phyloP scores from a whole-genome alignment of 2,797 vertebrate genomes.

The Nasua narica region DNA sequence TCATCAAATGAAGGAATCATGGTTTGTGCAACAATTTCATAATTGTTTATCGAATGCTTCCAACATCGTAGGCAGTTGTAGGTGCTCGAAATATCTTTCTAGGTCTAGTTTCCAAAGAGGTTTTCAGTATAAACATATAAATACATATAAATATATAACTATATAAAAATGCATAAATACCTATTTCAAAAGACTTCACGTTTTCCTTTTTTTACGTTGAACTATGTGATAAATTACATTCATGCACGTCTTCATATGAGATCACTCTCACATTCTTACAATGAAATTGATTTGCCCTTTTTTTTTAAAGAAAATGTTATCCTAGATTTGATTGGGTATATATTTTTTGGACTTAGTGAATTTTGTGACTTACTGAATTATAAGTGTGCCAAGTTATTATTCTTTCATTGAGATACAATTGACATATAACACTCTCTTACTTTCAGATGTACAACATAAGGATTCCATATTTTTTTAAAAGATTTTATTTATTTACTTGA shows the following conservation, averaged over 20 bases:
- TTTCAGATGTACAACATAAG: not conserved
- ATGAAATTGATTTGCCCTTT: not conserved
- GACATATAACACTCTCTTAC: not conserved
- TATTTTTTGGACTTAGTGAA: not conserved
- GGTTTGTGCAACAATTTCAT: not conserved
- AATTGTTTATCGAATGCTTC: not conserved
- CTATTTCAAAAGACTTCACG: not conserved
- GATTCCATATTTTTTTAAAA: not conserved
- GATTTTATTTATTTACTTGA: no score
- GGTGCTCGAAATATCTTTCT: not conserved
- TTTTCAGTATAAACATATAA: not conserved
- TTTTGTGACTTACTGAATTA: not conserved
- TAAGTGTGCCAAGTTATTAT: not conserved
- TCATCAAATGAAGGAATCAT: not conserved
- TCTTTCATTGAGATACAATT: not conserved
- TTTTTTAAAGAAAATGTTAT: not conserved
- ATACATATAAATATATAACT: not conserved
- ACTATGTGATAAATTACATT: not conserved
- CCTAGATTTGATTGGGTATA: not conserved
- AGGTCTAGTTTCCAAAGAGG: not conserved
- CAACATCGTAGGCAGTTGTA: not conserved
- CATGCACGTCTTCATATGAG: not conserved
- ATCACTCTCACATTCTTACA: not conserved
- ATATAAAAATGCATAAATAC: not conserved
- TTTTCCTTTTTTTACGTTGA: not conserved